Base-by-base conservation (phyloP, 2,888 invertebrate genomes). In the Brachylomia viminalis region DNA sequence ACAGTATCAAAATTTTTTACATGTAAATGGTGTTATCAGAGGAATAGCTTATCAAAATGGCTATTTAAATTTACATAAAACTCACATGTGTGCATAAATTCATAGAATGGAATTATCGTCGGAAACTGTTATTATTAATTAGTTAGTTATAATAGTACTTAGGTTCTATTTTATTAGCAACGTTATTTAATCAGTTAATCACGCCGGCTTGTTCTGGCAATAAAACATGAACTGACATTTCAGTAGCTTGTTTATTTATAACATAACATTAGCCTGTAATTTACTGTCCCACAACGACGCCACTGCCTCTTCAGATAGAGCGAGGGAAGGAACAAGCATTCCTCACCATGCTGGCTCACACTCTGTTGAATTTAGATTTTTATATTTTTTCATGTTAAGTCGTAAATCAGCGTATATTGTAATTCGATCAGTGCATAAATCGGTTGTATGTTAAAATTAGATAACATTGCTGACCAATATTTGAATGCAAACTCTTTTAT, bases 11-110 rank as follows among this genome's bases (percentile, higher is more conserved):
- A 75, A 52, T 59, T 33, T 54, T 66, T 13, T 11, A 69, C 58
- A 47, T 42, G 13, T 54, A 20, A 42, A 59, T 27, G 10, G 52
- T 61, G 65, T 84, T 84, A 81, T 81, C 80, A 69, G 30, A 45
- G 59, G 27, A 56, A 69, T 20, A 13, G 38, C 73, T 72, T 84
- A 81, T 84, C 80, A 66, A 66, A 62, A 76, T 77, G 15, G 42
- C 27, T 67, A 58, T 82, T 79, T 45, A 64, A 47, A 80, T 58
- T 61, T 33, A 49, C 45, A 75, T 58, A 67, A 52, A 62, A 73
- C 27, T 17, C 62, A 27, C 59, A 47, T 33, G 23, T 0, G 17
- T 45, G 10, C n/a, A 49, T 49, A 15, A 8, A 49, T 49, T 17
- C 47, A 47, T 49, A 17, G 17, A 56, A 33, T 2, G 7, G 2